These are phyloP conservation scores for Reinhardtius hippoglossoides DNA, from an alignment of 2,113 vertebrate genomes.

Conservation along the genomic window DNA sequence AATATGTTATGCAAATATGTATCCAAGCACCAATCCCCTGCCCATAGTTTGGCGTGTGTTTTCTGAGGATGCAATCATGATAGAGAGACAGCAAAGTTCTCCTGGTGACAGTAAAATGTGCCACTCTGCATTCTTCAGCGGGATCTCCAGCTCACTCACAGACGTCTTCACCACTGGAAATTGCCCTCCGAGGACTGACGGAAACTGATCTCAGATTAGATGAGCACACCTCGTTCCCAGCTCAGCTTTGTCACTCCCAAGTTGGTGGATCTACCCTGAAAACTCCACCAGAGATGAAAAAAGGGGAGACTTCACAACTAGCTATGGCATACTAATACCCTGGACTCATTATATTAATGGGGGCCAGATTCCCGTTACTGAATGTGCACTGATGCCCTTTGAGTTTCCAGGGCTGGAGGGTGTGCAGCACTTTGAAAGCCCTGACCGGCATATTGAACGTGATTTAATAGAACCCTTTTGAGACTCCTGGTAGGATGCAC, in stretches of 20 bases:
- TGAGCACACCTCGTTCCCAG: slow-evolving; percentile 57
- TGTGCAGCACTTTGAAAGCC: slow-evolving; percentile 81
- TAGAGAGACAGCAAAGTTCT: slow-evolving; percentile 59
- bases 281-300: slow-evolving; percentile 76
- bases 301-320: slow-evolving; percentile 71
- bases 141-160: slow-evolving; percentile 60
- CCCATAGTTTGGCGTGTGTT: slow-evolving; percentile 64
- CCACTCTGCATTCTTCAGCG: slow-evolving; percentile 59
- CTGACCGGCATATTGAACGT: slow-evolving; percentile 84
- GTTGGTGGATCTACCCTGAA: slow-evolving; percentile 76
- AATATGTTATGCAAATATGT: slow-evolving; percentile 84
- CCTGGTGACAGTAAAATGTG: slow-evolving; percentile 67
- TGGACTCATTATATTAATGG: slow-evolving; percentile 86
- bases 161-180: slow-evolving; percentile 75
- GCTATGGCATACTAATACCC: slow-evolving; percentile 83
- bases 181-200: slow-evolving; percentile 71
- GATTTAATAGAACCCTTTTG: slow-evolving; percentile 83
- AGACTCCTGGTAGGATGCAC: slow-evolving; percentile 82
- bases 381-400: slow-evolving; percentile 81
- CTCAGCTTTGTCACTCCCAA: slow-evolving; percentile 76
- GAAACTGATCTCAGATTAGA: slow-evolving; percentile 78
- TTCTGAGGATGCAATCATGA: slow-evolving; percentile 62
- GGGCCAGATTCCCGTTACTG: slow-evolving; percentile 79
- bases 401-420: slow-evolving; percentile 83
- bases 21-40: slow-evolving; percentile 66